Evolutionary conservation across 2,888 invertebrate species (phyloP).

Genomic region (Hesperia comma): DNA sequence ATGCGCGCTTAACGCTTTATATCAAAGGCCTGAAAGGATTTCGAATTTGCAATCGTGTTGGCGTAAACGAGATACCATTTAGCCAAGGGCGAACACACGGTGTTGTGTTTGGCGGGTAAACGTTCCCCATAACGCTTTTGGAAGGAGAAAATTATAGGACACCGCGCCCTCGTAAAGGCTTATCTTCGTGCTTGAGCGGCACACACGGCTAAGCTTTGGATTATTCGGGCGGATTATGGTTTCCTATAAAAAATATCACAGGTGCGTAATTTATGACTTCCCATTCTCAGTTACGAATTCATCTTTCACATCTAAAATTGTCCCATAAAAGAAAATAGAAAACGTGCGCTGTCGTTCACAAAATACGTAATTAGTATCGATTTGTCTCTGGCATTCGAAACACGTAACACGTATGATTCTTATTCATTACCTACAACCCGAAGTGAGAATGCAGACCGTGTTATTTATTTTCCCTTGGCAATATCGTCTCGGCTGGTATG

Average conservation of each 20-base stretch:
- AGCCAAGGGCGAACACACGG: conserved; percentile 70
- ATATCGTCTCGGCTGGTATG: conserved; percentile 10
- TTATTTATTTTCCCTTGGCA: conserved; percentile 23
- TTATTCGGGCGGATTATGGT: conserved; percentile 41
- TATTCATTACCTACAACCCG: conserved; percentile 26
- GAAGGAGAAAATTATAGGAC: conserved; percentile 62
- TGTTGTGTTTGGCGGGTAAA: conserved; percentile 59
- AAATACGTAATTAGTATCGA: conserved; percentile 19
- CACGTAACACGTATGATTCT: conserved; percentile 26
- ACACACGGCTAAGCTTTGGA: conserved; percentile 40
- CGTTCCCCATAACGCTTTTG: conserved; percentile 57
- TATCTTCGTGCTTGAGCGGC: conserved; percentile 41
- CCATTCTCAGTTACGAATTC: conserved; percentile 11
- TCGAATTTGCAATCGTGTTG: conserved; percentile 74
- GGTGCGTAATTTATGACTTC: conserved; percentile 32
- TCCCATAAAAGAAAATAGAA: conserved; percentile 25
- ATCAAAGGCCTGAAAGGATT: conserved; percentile 74
- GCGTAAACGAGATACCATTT: conserved; percentile 75
- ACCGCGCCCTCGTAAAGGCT: conserved; percentile 44
- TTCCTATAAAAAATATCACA: conserved; percentile 40
- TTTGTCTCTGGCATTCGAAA: conserved; percentile 12
- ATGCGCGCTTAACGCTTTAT: conserved; percentile 65
- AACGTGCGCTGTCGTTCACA: conserved; percentile 26
- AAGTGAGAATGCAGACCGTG: conserved; percentile 22
- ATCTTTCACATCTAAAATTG: conserved; percentile 14